Base-by-base conservation (phyloP, 2,888 invertebrate species). In the Cosmia pyralina region DNA sequence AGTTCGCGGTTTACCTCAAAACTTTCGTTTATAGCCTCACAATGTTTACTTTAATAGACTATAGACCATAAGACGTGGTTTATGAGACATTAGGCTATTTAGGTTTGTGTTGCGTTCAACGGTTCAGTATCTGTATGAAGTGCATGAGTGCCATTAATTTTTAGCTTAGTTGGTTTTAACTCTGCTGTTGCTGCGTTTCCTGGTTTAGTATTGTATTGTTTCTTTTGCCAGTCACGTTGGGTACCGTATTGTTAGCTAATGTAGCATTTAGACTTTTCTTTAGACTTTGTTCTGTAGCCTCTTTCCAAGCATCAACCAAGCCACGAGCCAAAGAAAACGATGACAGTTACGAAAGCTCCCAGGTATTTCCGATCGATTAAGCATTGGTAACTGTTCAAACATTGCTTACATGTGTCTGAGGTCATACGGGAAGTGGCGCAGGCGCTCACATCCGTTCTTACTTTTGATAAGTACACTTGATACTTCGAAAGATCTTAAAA, bases 381-480 rank as follows among this genome's bases (percentile, higher is more conserved):
- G 19, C 57, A 71, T 41, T 50, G 15, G 22, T 69, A n/a, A 72
- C 52, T 71, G 34, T 62, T 74, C 34, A 60, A 58, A 72, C 67
- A 85, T 63, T 72, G 75, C 83, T 79, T 76, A 77, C 60, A 53
- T 4, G 22, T 64, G 11, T 65, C 58, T 72, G 69, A 72, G 72
- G 66, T 75, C 71, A 75, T 52, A 69, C 69, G 67, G 85, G 84
- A 84, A 84, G 78, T 80, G 69, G 76, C 71, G 22, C 60, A 63
- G 59, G 64, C 70, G 58, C 62, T 63, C 62, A 75, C 67, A 79
- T 85, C 84, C 85, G 82, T 71, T 77, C 58, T 15, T 46, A 77
- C 71, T 70, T 71, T 52, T 73, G 72, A 85, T 81, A 83, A 84
- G 74, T 82, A 58, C 77, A 72, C 79, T 83, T 73, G 58, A 81